Conservation (phyloP, 2,888 invertebrate species). For the Micoletzkya japonica region DNA sequence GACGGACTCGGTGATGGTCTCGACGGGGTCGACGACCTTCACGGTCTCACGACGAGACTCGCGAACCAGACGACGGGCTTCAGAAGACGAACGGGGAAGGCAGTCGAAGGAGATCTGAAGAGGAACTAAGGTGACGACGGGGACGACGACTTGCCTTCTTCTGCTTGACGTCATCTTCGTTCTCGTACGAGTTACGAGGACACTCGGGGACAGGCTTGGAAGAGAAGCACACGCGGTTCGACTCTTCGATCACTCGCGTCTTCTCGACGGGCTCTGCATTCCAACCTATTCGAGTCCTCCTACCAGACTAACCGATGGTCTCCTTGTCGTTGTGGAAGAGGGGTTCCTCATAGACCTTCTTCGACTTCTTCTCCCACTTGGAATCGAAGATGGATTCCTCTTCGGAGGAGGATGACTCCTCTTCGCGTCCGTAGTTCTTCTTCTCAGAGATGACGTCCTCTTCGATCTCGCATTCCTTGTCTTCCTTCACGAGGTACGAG, state of each 20-base stretch:
- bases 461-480: conserved; percentile 25
- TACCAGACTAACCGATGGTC: conserved; percentile 9
- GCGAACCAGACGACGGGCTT: conserved; percentile 12
- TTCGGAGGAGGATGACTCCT: neutral
- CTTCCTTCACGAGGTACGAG: conserved; percentile 21
- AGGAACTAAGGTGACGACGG: neutral
- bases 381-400: neutral
- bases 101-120: conserved; percentile 19
- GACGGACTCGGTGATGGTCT: conserved; percentile 12
- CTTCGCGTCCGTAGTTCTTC: conserved; percentile 11
- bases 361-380: conserved; percentile 19
- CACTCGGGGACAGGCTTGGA: conserved; percentile 47
- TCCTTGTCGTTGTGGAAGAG: conserved; percentile 5
- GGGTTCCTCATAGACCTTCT: neutral
- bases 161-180: neutral
- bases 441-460: conserved; percentile 21
- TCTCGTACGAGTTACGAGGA: conserved; percentile 26
- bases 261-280: conserved; percentile 46
- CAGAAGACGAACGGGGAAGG: neutral
- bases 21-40: neutral
- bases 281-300: neutral
- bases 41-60: conserved; percentile 16
- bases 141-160: neutral
- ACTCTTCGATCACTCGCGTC: conserved; percentile 49
- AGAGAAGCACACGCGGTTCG: conserved; percentile 57